A percentile compares a stretch with the other conserved stretches of the same genome.
phyloP scores from a whole-genome alignment of 2,888 invertebrate genomes.

The Theodoxus fluviatilis region DNA sequence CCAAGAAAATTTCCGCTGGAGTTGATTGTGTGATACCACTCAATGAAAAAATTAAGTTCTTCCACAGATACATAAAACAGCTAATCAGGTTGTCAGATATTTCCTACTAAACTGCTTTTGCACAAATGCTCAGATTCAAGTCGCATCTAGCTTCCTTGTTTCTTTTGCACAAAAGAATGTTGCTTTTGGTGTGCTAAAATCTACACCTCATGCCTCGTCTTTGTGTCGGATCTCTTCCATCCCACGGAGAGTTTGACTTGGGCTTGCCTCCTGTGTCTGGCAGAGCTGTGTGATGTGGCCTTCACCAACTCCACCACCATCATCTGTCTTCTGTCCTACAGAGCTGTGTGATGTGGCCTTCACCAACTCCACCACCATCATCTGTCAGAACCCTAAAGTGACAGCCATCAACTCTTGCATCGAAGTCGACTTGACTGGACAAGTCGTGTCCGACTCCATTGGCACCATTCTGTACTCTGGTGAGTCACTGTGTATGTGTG shows the following conservation, averaged over 20 bases:
- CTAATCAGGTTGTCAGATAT: no score
- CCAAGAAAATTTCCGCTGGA: no score
- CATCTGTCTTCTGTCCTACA: conserved; percentile 72
- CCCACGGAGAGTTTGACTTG: not conserved
- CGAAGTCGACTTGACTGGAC: conserved; percentile 92
- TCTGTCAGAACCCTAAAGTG: conserved; percentile 86
- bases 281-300: conserved; percentile 88
- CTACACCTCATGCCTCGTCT: no score
- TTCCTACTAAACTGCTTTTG: no score
- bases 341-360: conserved; percentile 90
- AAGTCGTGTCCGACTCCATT: conserved; percentile 91
- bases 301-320: conserved; percentile 87
- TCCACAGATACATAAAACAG: no score
- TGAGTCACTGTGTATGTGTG: conserved; percentile 37
- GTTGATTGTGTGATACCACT: no score
- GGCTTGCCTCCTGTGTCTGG: conserved; percentile 34
- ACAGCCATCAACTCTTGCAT: conserved; percentile 97
- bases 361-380: conserved; percentile 83
- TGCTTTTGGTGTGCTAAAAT: no score
- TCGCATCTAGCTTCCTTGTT: no score
- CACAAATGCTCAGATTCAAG: no score
- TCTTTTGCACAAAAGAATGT: no score
- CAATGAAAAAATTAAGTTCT: no score
- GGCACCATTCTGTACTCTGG: conserved; percentile 77
- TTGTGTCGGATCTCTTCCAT: no score